These are phyloP conservation scores for Neodiprion lecontei DNA, from an alignment of 1,140 invertebrate species.

Conservation along the genomic window DNA sequence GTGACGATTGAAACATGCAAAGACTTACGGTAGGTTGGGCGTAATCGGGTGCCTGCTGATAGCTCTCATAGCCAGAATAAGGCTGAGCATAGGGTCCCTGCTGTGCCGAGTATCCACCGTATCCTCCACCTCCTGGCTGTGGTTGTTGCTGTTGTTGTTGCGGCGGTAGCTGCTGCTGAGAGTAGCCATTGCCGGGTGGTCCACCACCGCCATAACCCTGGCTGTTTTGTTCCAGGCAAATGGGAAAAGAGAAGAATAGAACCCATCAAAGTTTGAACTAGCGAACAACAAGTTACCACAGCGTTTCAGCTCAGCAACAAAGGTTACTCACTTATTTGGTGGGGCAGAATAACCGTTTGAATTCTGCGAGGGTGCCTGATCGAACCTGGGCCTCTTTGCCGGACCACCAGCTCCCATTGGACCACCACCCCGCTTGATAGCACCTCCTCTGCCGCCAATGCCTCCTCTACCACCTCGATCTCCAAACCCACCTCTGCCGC, in stretches of 20 bases:
- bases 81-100: constrained; percentile 44
- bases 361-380: constrained; percentile 50
- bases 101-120: neutral
- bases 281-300: constrained; percentile 28
- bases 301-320: constrained; percentile 22
- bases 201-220: constrained; percentile 54
- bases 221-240: constrained; percentile 37
- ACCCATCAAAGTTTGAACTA: constrained; percentile 10
- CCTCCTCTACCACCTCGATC: constrained; percentile 41
- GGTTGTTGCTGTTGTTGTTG: constrained; percentile 38
- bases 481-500: constrained; percentile 49
- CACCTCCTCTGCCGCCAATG: constrained; percentile 47
- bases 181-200: constrained; percentile 46
- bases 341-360: constrained; percentile 58
- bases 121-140: constrained; percentile 37
- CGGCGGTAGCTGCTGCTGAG: constrained; percentile 30
- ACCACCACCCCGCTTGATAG: constrained; percentile 56
- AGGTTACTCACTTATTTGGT: constrained; percentile 33
- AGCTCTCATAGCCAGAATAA: constrained; percentile 59
- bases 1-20: neutral
- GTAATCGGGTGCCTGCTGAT: constrained; percentile 57
- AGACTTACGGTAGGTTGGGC: constrained; percentile 52
- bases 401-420: constrained; percentile 55
- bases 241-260: constrained; percentile 18
- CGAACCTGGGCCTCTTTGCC: constrained; percentile 57